A percentile compares a stretch with the other conserved stretches of the same genome.
These are phyloP conservation scores for Mustela erminea DNA, from an alignment of 2,797 vertebrate species.

Conservation along the genomic window DNA sequence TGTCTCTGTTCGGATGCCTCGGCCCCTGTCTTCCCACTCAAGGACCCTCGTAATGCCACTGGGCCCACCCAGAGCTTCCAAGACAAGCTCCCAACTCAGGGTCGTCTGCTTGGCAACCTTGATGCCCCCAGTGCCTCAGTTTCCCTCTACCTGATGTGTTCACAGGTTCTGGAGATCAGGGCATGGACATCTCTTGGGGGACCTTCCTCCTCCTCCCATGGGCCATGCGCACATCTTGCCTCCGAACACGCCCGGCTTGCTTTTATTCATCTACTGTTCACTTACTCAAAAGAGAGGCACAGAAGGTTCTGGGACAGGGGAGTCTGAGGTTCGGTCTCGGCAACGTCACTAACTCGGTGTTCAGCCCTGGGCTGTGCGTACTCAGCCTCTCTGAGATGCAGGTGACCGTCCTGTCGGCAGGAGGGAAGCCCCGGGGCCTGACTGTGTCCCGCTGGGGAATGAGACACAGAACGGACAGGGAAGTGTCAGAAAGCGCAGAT, in stretches of 20 bases:
- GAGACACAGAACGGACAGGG: background rate
- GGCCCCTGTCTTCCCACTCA: accelerated
- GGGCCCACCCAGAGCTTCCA: background rate
- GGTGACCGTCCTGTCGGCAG: background rate
- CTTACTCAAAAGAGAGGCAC: background rate
- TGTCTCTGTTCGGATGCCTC: background rate
- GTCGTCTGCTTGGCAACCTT: too few species aligned
- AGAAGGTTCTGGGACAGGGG: accelerated
- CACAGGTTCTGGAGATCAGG: background rate
- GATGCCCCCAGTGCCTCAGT: background rate
- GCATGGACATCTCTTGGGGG: accelerated
- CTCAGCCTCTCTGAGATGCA: background rate
- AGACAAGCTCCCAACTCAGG: background rate
- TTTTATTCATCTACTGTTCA: background rate
- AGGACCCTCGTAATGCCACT: accelerated
- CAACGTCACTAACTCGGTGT: accelerated
- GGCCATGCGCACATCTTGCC: accelerated
- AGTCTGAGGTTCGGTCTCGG: accelerated
- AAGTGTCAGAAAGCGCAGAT: accelerated
- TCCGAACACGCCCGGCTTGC: background rate
- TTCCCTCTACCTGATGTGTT: accelerated
- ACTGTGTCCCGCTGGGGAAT: accelerated
- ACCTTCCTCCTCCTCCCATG: accelerated
- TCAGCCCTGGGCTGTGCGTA: accelerated
- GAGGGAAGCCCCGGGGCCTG: too few species aligned